Base-by-base conservation (phyloP, 1,140 invertebrate species). In the Drosophila kepulauana region DNA sequence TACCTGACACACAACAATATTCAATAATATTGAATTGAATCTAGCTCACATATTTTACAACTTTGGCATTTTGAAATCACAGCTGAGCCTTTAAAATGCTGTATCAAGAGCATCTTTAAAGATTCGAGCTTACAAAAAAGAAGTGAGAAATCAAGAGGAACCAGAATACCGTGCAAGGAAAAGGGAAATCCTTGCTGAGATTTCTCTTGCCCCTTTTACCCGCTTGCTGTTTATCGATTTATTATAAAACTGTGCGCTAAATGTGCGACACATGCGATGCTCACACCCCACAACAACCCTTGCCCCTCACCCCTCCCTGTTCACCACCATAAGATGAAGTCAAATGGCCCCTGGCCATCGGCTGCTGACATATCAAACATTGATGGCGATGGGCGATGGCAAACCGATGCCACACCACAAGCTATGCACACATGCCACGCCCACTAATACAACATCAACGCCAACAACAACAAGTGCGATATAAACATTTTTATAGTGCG, bases 401-500 rank as follows among this genome's bases (percentile, higher is more conserved):
- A 82, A 65, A 76, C 72, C 78, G 70, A 61, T 67, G 73, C 74
- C 63, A 68, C 63, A 74, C 69, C 75, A 73, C 75, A 77, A 67
- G 62, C 74, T 45, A 58, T 54, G 68, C 46, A 71, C 75, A 74
- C 70, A 72, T 58, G 75, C 63, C 85, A 84, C 80, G 68, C 84
- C 84, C 84, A 73, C 74, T 46, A 59, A 58, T 33, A 41, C 59
- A 35, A 64, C 58, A 69, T 43, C 57, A 61, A 58, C 30, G 4
- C 45, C 58, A 76, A 10, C 56, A 61, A 62, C 46, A 76, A 35
- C 64, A 82, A 58, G 63, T 78, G 85, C 78, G 75, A 89, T 89
- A 85, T 89, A 89, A 89, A 89, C 84, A 81, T 84, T 62, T 65
- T 68, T 78, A 58, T 79, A 58, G 63, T 78, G 85, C 78, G 75